phyloP scores from a whole-genome alignment of 2,113 vertebrate genomes.

The Poeciliopsis turrubarensis region DNA sequence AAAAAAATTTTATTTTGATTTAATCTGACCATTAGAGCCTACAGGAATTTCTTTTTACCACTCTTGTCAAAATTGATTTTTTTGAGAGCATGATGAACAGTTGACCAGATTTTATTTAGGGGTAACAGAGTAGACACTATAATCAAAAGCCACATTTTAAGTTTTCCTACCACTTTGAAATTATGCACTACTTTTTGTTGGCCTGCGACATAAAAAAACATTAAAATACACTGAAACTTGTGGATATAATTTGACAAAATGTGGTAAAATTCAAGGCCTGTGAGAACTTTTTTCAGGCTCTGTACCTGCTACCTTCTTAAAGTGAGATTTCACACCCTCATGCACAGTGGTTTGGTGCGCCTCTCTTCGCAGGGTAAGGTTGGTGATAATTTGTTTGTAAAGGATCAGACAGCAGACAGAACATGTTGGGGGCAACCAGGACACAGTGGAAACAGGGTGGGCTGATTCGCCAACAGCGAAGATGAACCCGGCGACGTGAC shows the following conservation, averaged over 20 bases:
- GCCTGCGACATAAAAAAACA: neutral
- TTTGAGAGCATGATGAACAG: neutral
- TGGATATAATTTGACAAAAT: neutral
- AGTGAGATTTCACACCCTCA: neutral
- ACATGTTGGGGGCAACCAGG: constrained; percentile 30
- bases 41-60: neutral
- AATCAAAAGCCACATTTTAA: neutral
- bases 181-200: neutral
- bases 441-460: constrained; percentile 53
- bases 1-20: neutral
- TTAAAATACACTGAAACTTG: neutral
- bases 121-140: no score
- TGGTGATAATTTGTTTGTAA: constrained; percentile 74
- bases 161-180: neutral
- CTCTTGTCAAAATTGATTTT: neutral
- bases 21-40: no score
- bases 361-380: constrained; percentile 46
- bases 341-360: constrained; percentile 33
- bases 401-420: constrained; percentile 53
- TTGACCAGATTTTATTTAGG: neutral
- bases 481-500: constrained; percentile 59
- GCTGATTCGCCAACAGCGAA: constrained; percentile 59
- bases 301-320: neutral
- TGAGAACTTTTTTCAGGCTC: neutral
- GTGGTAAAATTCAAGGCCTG: neutral